Conservation (phyloP, 1,140 invertebrate species). For the Calliphora vicina region DNA sequence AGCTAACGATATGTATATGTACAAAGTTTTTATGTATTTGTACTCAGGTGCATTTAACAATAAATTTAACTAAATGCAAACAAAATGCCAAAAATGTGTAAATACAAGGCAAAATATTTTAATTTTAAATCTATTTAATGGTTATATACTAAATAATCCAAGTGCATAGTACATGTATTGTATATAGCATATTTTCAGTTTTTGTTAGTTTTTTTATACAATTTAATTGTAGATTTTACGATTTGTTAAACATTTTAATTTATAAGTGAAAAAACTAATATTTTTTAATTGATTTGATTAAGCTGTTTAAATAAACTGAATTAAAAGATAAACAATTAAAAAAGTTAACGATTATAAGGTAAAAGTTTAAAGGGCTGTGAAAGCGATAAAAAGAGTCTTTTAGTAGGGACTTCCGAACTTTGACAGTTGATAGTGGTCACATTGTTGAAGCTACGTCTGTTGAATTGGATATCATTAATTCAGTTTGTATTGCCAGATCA, state of each 20-base stretch:
- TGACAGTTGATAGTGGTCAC: no score
- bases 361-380: no score
- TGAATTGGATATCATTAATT: no score
- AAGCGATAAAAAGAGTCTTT: no score
- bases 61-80: conserved; percentile 11
- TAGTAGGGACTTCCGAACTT: no score
- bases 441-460: no score
- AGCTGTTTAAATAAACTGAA: not conserved
- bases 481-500: no score
- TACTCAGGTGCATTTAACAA: conserved; percentile 2
- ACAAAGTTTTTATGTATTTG: no score
- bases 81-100: conserved; percentile 8
- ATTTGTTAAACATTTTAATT: conserved; percentile 2
- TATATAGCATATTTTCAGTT: no score
- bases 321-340: not conserved
- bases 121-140: not conserved
- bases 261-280: not conserved
- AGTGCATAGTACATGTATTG: no score
- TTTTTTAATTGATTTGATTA: not conserved
- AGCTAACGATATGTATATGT: no score
- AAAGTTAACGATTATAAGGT: not conserved
- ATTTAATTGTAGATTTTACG: not conserved
- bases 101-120: not conserved
- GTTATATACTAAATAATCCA: not conserved
- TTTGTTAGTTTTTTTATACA: not conserved